Evolutionary conservation across 2,888 invertebrate species (phyloP).

Genomic region (Tipula lateralis): DNA sequence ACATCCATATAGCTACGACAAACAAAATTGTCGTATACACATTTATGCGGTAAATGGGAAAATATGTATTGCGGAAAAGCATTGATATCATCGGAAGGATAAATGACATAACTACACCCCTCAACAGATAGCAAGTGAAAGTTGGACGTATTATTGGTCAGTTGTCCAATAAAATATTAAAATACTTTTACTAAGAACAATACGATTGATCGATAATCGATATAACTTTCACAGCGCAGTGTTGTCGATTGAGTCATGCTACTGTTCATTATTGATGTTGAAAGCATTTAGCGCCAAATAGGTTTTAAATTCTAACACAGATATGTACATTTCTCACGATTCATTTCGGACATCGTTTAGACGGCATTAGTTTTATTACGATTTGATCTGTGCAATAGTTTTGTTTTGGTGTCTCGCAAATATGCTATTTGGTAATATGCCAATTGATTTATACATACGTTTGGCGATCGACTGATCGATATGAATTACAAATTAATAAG

Average conservation of each 20-base stretch:
- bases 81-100: neutral
- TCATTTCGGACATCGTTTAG: no score
- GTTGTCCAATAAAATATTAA: neutral
- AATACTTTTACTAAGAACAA: neutral
- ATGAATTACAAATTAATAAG: no score
- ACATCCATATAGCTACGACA: no score
- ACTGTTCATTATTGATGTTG: neutral
- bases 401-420: no score
- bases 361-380: no score
- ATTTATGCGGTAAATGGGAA: neutral
- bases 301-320: neutral
- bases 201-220: neutral
- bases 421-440: no score
- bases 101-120: neutral
- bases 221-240: neutral
- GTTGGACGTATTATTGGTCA: neutral
- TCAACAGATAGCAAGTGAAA: neutral
- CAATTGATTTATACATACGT: no score
- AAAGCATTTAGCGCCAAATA: neutral
- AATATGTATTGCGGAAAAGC: neutral
- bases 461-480: no score
- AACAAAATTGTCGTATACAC: no score
- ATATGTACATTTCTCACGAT: neutral
- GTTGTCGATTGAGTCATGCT: neutral
- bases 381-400: no score